Base-by-base conservation (phyloP, 2,888 invertebrate species). In the Ceraclea dissimilis region DNA sequence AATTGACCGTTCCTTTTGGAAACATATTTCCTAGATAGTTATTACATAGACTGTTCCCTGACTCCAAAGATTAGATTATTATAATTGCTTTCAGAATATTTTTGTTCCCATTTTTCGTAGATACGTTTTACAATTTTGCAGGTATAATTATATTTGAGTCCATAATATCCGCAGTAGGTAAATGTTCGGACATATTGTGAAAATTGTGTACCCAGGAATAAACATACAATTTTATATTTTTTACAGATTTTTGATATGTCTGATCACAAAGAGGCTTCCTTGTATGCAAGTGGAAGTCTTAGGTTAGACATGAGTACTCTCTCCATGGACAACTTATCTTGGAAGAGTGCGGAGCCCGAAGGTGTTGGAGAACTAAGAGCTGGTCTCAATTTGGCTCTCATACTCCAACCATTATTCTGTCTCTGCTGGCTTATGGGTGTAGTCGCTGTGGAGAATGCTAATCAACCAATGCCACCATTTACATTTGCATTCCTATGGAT, bases 381-480 rank as follows among this genome's bases (percentile, higher is more conserved):
- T 51, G 80, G 84, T 62, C 68, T 83, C 57, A 80, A 81, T 66
- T 70, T 84, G 2, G 79, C 85, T 49, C 78, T 86, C 46, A 79
- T 83, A n/a, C 69, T 87, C 63, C 82, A 87, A 65, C 86, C 86
- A 16, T 79, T 83, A 61, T 85, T 85, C 65, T 83, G 84, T 11
- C 80, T 86, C 18, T 83, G 85, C 64, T 88, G 88, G 88, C 86
- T 86, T 63, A 79, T 86, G 70, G 84, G 84, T 1, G 86, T 87
- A 2, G 77, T 86, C 26, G 86, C 86, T 1, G 76, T 87, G 43
- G 86, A 87, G 67, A 86, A 86, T 66, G 79, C 83, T 2, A 72
- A 78, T 1, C 80, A 81, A 64, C 81, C 79, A 72, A 75, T 79
- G 2, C 82, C 83, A 58, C 80, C 82, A 0, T 73, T 80, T 1